Evolutionary conservation across 2,113 vertebrate species (phyloP).

Genomic region (Ranitomeya imitator): DNA sequence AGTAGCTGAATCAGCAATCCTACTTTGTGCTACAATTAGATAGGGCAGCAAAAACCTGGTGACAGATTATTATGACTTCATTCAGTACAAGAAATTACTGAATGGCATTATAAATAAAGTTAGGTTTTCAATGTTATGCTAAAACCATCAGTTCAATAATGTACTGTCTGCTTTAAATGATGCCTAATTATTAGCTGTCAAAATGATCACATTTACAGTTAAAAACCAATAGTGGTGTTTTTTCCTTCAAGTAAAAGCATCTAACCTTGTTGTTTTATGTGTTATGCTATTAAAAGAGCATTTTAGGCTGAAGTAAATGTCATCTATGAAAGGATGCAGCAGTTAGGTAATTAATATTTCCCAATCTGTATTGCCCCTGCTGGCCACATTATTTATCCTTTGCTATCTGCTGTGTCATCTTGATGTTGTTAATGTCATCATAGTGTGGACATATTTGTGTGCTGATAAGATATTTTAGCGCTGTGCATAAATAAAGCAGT

Average conservation of each 20-base stretch:
- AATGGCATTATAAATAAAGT: neutral
- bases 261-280: conserved; percentile 13
- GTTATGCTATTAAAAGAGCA: neutral
- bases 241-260: neutral
- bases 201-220: neutral
- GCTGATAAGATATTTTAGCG: conserved; percentile 44
- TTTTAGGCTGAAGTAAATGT: conserved; percentile 24
- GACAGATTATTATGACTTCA: too few species aligned
- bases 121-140: neutral
- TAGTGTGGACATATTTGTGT: conserved; percentile 39
- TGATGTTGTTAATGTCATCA: conserved; percentile 51
- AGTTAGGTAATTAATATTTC: conserved; percentile 35
- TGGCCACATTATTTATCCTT: conserved; percentile 35
- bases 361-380: conserved; percentile 23
- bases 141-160: neutral
- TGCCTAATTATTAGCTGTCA: neutral
- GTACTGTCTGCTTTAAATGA: neutral
- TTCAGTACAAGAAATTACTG: too few species aligned
- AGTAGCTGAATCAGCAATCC: too few species aligned
- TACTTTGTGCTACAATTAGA: too few species aligned
- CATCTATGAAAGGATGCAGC: conserved; percentile 22
- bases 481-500: conserved; percentile 33
- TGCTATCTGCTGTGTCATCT: conserved; percentile 42
- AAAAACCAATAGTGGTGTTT: neutral
- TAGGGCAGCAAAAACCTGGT: too few species aligned